Evolutionary conservation across 1,140 invertebrate genomes (phyloP).

Genomic region (Nasonia longicornis): DNA sequence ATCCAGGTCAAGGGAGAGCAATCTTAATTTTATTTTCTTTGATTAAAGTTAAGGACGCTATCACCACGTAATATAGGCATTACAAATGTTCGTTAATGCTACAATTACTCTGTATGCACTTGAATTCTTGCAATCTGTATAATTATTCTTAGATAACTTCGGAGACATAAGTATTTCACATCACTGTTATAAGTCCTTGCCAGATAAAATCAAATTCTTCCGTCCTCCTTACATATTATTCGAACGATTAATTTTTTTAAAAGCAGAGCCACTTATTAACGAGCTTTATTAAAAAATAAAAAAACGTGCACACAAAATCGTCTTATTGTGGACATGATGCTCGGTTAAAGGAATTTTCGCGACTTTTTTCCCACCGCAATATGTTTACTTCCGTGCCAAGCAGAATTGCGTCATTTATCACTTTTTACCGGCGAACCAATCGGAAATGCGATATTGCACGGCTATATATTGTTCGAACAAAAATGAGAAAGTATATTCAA

Average conservation of each 20-base stretch:
- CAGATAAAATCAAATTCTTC: neutral
- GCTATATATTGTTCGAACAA: neutral
- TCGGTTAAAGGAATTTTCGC: too few species aligned
- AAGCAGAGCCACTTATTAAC: neutral
- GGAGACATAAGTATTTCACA: neutral
- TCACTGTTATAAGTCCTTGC: neutral
- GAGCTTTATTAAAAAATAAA: too few species aligned
- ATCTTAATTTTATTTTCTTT: too few species aligned
- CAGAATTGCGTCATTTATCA: slow-evolving; percentile 22
- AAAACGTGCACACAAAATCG: neutral
- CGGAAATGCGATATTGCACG: neutral
- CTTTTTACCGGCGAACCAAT: neutral
- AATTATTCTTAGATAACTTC: neutral
- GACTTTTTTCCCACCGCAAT: neutral
- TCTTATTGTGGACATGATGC: neutral
- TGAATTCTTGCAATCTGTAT: neutral
- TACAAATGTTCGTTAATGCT: neutral
- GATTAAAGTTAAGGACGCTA: neutral
- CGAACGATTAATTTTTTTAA: neutral
- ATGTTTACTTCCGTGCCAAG: neutral
- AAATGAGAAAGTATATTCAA: neutral
- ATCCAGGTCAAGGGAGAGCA: too few species aligned
- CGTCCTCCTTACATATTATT: neutral
- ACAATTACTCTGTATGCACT: neutral
- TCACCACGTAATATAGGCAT: neutral